A percentile compares a stretch with the other conserved stretches of the same genome.
These are phyloP conservation scores for Pangasius djambal DNA, from an alignment of 2,797 vertebrate genomes.

Conservation along the genomic window DNA sequence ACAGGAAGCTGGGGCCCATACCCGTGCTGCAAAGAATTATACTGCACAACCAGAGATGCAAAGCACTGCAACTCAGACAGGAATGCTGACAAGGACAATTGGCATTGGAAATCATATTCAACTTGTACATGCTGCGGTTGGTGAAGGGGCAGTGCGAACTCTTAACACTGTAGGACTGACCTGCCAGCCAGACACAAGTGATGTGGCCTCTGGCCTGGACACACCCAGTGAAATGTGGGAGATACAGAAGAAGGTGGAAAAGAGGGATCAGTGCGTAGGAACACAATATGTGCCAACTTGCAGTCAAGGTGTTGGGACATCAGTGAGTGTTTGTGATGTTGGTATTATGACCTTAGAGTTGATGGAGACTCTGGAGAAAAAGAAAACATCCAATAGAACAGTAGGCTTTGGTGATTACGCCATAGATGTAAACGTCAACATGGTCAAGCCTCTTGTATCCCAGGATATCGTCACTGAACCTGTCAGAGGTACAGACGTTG, in stretches of 20 bases:
- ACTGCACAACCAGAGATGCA: slow-evolving; percentile 73
- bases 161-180: slow-evolving; percentile 71
- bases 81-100: slow-evolving; percentile 76
- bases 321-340: slow-evolving; percentile 70
- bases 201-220: slow-evolving; percentile 75
- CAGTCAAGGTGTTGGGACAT: slow-evolving; percentile 76
- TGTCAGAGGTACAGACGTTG: slow-evolving; percentile 71
- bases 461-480: slow-evolving; percentile 76
- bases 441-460: slow-evolving; percentile 74
- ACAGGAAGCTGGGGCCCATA: slow-evolving; percentile 85
- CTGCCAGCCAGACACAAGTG: slow-evolving; percentile 70
- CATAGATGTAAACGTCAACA: slow-evolving; percentile 70
- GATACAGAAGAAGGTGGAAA: slow-evolving; percentile 79
- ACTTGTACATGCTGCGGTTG: slow-evolving; percentile 67
- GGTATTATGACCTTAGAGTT: slow-evolving; percentile 79
- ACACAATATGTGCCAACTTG: slow-evolving; percentile 63
- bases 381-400: slow-evolving; percentile 66
- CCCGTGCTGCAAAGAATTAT: slow-evolving; percentile 81
- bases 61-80: slow-evolving; percentile 75
- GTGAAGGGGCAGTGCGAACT: slow-evolving; percentile 22
- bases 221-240: slow-evolving; percentile 82
- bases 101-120: slow-evolving; percentile 80
- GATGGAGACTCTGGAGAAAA: slow-evolving; percentile 39
- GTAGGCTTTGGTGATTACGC: slow-evolving; percentile 85
- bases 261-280: slow-evolving; percentile 75